Base-by-base conservation (phyloP, 2,113 vertebrate genomes). In the Chrysemys picta region DNA sequence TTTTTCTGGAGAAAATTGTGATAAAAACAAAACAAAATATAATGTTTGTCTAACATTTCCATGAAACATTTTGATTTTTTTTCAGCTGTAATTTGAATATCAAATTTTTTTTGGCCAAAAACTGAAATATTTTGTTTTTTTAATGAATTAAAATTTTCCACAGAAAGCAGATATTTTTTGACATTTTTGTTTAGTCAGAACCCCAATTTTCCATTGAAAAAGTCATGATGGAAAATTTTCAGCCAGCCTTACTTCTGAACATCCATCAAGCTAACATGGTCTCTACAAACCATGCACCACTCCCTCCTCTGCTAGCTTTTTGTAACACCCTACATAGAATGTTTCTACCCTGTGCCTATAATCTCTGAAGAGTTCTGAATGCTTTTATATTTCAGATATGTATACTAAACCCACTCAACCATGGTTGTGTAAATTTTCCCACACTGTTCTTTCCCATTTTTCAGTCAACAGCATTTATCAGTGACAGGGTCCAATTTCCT, bases 311-410 rank as follows among this genome's bases (percentile, higher is more conserved):
- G 25, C 75, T 13, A 49, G 25, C n/a, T 80, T 49, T 52, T 35
- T 52, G 9, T 4, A 80, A 22, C 9, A 80, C 16, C 47, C 2
- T 17, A 9, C 12, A 17, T 19, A 72, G 10, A 17, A 85, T 53
- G 57, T 78, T 91, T 75, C 78, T 89, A 78, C 42, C 54, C 8
- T 1, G 31, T 81, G 79, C 12, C 75, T 53, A 81, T 1, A 0
- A 47, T 42, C 72, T 29, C 54, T 59, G 52, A 0, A 2, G 50
- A 13, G 0, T 14, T 52, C 50, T 50, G 83, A 59, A 84, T 81
- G 29, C 65, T 0, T 1, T 54, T 62, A 52, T 47, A 24, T 50
- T 86, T 31, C 31, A 79, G 87, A 59, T 2, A 0, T 0, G 1
- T 54, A 10, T 54, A 10, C 1, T 1, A 0, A 16, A 42, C 38